Evolutionary conservation across 2,797 vertebrate species (phyloP).

Genomic region (Sciaenops ocellatus): DNA sequence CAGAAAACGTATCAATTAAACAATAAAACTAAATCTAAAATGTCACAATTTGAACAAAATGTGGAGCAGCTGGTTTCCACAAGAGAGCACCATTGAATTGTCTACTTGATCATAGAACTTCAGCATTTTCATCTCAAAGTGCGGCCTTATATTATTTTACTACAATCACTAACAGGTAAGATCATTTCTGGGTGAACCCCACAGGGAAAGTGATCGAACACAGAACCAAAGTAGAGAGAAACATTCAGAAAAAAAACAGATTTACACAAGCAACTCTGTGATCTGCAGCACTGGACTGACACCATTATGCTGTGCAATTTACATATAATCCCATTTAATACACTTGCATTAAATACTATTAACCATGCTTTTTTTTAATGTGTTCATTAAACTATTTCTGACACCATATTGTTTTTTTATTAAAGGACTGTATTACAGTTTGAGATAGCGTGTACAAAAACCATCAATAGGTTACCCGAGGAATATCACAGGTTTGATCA

Average conservation of each 20-base stretch:
- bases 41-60: not conserved
- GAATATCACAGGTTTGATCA: not conserved
- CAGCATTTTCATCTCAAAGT: not conserved
- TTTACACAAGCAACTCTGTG: not conserved
- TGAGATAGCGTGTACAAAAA: not conserved
- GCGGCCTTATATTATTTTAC: not conserved
- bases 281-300: too few species aligned
- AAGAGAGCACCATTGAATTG: not conserved
- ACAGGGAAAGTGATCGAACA: not conserved
- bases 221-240: not conserved
- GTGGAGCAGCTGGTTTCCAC: not conserved
- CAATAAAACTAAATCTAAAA: not conserved
- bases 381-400: not conserved
- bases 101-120: not conserved
- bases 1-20: not conserved
- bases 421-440: not conserved
- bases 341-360: not conserved
- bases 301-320: too few species aligned
- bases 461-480: not conserved
- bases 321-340: not conserved
- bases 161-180: not conserved
- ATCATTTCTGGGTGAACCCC: not conserved
- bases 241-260: not conserved
- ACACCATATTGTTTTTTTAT: not conserved
- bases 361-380: not conserved